phyloP scores from a whole-genome alignment of 1,140 invertebrate genomes.

The Tribolium castaneum region DNA sequence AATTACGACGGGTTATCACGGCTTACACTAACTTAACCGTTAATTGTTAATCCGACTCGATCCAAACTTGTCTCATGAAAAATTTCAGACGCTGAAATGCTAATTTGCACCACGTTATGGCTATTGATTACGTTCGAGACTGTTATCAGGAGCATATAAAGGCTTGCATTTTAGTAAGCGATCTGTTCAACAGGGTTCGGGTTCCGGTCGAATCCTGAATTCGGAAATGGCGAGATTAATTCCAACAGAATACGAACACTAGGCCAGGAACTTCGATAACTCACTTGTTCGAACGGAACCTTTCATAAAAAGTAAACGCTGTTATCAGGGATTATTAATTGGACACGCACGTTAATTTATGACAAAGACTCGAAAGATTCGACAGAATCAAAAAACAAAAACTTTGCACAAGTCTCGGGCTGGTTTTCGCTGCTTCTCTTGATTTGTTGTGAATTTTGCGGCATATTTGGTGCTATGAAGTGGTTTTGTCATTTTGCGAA shows the following conservation, averaged over 20 bases:
- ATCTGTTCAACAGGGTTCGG: conserved; percentile 14
- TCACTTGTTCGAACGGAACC: conserved; percentile 19
- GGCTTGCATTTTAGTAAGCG: conserved; percentile 30
- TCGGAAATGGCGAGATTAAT: conserved; percentile 26
- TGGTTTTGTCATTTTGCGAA: too few relatives aligned
- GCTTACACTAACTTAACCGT: conserved; percentile 17
- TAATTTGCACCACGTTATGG: conserved; percentile 5
- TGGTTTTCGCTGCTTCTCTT: too few relatives aligned
- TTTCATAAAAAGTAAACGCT: conserved; percentile 1
- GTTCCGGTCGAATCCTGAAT: conserved; percentile 27
- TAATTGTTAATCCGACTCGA: background rate
- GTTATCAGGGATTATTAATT: conserved; percentile 18
- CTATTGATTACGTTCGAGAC: conserved; percentile 21
- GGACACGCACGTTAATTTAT: background rate
- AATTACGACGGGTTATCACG: background rate
- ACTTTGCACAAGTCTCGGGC: too few relatives aligned
- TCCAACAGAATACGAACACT: conserved; percentile 11
- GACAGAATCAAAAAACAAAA: too few relatives aligned
- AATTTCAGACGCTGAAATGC: background rate
- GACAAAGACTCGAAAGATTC: too few relatives aligned
- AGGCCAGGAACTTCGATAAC: conserved; percentile 1
- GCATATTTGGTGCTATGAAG: too few relatives aligned
- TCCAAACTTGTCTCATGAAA: background rate
- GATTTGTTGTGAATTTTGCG: too few relatives aligned
- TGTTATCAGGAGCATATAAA: conserved; percentile 7